Evolutionary conservation across 2,797 vertebrate species (phyloP).

Genomic region (Falco columbarius): DNA sequence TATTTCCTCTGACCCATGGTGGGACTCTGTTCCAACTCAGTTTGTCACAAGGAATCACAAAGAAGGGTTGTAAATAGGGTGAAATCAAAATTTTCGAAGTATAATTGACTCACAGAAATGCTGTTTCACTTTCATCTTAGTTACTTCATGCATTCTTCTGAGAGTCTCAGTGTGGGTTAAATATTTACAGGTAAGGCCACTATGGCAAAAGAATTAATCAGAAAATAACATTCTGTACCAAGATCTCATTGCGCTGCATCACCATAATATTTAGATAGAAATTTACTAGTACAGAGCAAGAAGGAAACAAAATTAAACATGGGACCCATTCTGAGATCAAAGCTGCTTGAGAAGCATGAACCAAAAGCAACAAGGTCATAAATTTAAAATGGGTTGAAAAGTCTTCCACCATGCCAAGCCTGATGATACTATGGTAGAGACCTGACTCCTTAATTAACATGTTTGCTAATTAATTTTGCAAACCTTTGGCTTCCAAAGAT

Average conservation of each 20-base stretch:
- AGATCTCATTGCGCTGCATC: not conserved
- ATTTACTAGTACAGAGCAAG: not conserved
- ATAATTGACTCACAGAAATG: not conserved
- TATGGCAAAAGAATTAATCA: not conserved
- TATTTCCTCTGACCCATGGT: not conserved
- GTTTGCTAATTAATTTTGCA: not conserved
- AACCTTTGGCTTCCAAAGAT: not conserved
- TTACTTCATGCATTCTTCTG: not conserved
- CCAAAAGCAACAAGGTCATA: not conserved
- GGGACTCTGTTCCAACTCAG: not conserved
- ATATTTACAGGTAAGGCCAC: not conserved
- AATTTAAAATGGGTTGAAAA: not conserved
- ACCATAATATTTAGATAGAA: not conserved
- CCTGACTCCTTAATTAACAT: not conserved
- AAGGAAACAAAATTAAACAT: not conserved
- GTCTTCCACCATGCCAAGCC: not conserved
- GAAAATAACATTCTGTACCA: not conserved
- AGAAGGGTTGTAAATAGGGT: not conserved
- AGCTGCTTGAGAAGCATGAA: not conserved
- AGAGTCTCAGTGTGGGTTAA: not conserved
- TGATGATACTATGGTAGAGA: not conserved
- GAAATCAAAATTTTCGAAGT: not conserved
- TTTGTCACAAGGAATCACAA: not conserved
- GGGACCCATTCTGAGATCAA: not conserved
- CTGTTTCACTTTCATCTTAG: not conserved